Evolutionary conservation across 2,113 vertebrate species (phyloP).

Genomic region (Pangasianodon hypophthalmus): DNA sequence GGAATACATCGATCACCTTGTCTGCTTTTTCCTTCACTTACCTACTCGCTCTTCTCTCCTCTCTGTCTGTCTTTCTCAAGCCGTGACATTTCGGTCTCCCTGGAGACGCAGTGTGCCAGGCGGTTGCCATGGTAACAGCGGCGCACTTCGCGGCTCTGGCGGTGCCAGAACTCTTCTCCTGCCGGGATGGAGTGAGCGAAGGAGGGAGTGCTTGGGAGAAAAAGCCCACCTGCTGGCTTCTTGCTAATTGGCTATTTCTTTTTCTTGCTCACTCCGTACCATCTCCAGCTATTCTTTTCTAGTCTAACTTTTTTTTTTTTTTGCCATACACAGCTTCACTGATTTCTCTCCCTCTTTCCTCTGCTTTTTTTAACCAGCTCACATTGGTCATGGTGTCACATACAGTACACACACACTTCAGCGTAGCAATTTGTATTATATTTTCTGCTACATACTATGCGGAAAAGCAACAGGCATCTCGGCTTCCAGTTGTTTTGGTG

Average conservation of each 20-base stretch:
- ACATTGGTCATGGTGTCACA: too few relatives aligned
- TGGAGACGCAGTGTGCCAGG: slow-evolving; percentile 78
- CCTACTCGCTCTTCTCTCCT: slow-evolving; percentile 20
- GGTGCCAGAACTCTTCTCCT: slow-evolving; percentile 60
- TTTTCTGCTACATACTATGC: not conserved
- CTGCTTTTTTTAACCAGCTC: slow-evolving; percentile 29
- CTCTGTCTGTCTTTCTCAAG: slow-evolving; percentile 68
- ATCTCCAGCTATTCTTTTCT: slow-evolving; percentile 61
- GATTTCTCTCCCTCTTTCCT: not conserved
- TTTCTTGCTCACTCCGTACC: slow-evolving; percentile 60
- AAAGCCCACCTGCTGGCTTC: slow-evolving; percentile 77
- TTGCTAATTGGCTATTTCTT: slow-evolving; percentile 79
- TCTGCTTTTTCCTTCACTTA: slow-evolving; percentile 41
- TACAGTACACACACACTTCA: not conserved
- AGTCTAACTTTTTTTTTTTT: slow-evolving; percentile 62
- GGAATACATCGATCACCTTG: slow-evolving; percentile 59
- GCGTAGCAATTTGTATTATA: not conserved
- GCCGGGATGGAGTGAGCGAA: slow-evolving; percentile 55
- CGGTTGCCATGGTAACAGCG: slow-evolving; percentile 79
- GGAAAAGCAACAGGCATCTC: not conserved
- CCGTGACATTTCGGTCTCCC: slow-evolving; percentile 84
- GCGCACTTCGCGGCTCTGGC: slow-evolving; percentile 74
- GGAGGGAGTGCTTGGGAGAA: slow-evolving; percentile 57
- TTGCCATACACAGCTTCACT: not conserved
- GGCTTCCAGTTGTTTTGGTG: not conserved